Percentiles rank a stretch among this genome's conserved stretches.
Conservation (phyloP, 2,113 vertebrate genomes). For the Pseudonaja textilis region DNA sequence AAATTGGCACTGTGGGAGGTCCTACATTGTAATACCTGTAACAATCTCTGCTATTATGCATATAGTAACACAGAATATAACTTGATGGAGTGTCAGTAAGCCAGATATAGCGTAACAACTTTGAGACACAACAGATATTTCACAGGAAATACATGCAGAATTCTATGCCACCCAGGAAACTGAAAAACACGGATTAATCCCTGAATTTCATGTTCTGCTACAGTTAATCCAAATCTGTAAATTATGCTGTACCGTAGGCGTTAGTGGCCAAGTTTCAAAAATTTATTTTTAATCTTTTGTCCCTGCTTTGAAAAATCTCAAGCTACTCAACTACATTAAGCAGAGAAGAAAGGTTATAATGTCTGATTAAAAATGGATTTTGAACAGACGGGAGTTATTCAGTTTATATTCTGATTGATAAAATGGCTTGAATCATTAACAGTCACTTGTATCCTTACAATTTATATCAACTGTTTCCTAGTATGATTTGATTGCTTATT, state of each 20-base stretch:
- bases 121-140: neutral
- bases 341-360: neutral
- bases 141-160: neutral
- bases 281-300: neutral
- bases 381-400: neutral
- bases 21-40: neutral
- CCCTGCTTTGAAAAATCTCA: neutral
- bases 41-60: neutral
- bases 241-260: neutral
- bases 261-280: constrained; percentile 20
- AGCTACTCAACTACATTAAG: neutral
- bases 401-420: neutral
- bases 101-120: neutral
- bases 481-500: too few relatives aligned
- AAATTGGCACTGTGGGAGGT: neutral
- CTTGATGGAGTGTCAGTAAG: neutral
- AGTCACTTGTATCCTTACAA: too few relatives aligned
- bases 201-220: neutral
- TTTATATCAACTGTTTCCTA: too few relatives aligned
- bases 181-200: neutral
- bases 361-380: neutral
- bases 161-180: neutral
- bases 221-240: neutral
- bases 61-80: neutral
- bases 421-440: neutral